Conservation (phyloP, 1,140 invertebrate species). For the Pseudoatta argentina region DNA sequence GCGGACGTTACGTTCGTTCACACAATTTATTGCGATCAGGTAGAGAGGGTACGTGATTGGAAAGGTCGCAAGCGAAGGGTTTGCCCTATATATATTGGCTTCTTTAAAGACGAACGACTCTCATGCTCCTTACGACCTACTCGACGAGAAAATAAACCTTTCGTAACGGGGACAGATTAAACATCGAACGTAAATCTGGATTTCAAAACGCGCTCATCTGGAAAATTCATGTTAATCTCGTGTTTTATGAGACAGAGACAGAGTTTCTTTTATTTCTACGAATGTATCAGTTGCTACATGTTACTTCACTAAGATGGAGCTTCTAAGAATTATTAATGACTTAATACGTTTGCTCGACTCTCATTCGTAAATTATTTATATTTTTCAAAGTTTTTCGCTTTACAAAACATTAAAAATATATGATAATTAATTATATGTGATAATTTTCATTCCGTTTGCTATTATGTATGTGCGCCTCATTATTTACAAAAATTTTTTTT, state of each 20-base stretch:
- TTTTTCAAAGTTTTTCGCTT: background rate
- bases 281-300: background rate
- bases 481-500: background rate
- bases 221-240: conserved; percentile 52
- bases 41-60: conserved; percentile 59
- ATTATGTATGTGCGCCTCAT: background rate
- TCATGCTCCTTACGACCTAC: conserved; percentile 33
- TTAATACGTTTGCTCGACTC: background rate
- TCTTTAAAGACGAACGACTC: conserved; percentile 60
- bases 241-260: conserved; percentile 32
- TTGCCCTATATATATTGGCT: conserved; percentile 33
- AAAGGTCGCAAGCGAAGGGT: conserved; percentile 58
- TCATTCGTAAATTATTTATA: conserved; percentile 1
- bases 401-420: background rate
- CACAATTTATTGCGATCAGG: conserved; percentile 62
- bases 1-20: conserved; percentile 61
- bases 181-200: conserved; percentile 56
- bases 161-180: conserved; percentile 53
- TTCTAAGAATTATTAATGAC: conserved; percentile 9
- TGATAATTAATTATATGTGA: background rate
- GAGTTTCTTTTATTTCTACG: background rate
- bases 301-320: conserved; percentile 3
- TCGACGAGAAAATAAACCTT: conserved; percentile 53
- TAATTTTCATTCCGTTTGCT: background rate
- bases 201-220: conserved; percentile 21